Evolutionary conservation across 1,140 invertebrate species (phyloP).

Genomic region (Adelges cooleyi): DNA sequence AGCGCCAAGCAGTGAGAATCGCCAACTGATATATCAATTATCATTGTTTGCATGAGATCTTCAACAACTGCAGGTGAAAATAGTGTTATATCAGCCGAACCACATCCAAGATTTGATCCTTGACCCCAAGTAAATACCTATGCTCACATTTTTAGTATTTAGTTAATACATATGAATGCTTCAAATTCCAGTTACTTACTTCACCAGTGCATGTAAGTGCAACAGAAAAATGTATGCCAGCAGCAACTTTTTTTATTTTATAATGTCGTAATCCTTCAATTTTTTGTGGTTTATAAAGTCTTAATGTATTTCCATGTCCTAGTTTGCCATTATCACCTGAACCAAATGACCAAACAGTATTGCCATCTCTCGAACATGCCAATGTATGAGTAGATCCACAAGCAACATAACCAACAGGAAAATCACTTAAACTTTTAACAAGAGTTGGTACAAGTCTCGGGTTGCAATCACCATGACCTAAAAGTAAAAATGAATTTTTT

Average conservation of each 20-base stretch:
- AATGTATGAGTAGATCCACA: conserved; percentile 54
- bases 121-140: conserved; percentile 53
- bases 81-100: conserved; percentile 45
- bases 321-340: conserved; percentile 50
- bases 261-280: conserved; percentile 51
- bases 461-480: conserved; percentile 46
- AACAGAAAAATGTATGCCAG: conserved; percentile 48
- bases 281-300: conserved; percentile 47
- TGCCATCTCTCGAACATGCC: conserved; percentile 49
- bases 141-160: conserved; percentile 14
- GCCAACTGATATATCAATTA: conserved; percentile 44
- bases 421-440: conserved; percentile 44
- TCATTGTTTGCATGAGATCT: conserved; percentile 37
- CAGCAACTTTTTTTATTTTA: conserved; percentile 48
- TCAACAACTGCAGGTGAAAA: conserved; percentile 42
- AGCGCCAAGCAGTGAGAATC: conserved; percentile 51
- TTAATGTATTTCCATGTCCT: conserved; percentile 48
- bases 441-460: conserved; percentile 46
- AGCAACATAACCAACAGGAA: conserved; percentile 45
- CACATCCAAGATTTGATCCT: conserved; percentile 48
- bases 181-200: too few relatives aligned
- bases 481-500: conserved; percentile 19
- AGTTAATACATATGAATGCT: neutral
- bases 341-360: conserved; percentile 55
- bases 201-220: conserved; percentile 48